Percentiles rank a stretch among this genome's conserved stretches.
These are phyloP conservation scores for Phorcus lineatus DNA, from an alignment of 2,888 invertebrate species.

Conservation along the genomic window DNA sequence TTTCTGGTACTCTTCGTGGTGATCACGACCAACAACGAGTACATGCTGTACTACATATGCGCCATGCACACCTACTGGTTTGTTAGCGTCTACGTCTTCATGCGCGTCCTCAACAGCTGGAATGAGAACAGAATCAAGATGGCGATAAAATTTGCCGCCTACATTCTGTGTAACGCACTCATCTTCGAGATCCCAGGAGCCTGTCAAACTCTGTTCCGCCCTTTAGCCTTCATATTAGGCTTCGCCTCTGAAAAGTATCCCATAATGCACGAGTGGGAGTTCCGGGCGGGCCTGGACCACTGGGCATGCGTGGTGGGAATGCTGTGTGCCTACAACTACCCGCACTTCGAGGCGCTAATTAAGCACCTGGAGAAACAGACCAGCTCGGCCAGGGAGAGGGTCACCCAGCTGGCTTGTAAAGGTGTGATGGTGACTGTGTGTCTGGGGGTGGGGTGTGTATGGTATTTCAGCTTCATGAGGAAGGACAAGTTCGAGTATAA, in stretches of 20 bases:
- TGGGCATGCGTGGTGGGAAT: constrained; percentile 66
- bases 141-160: constrained; percentile 57
- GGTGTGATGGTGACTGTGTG: constrained; percentile 32
- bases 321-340: constrained; percentile 68
- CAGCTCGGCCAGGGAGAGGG: background rate
- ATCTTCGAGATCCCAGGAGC: constrained; percentile 61
- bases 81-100: constrained; percentile 60
- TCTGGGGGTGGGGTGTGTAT: constrained; percentile 29
- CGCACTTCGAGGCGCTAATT: constrained; percentile 59
- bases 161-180: constrained; percentile 51
- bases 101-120: constrained; percentile 56
- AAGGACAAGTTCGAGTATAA: constrained; percentile 58
- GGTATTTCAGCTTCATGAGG: constrained; percentile 51
- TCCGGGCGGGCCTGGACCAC: constrained; percentile 62
- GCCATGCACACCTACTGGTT: constrained; percentile 72
- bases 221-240: constrained; percentile 53
- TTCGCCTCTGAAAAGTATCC: constrained; percentile 45
- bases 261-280: constrained; percentile 62
- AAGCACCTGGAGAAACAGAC: constrained; percentile 45
- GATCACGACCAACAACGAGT: constrained; percentile 58
- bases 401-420: constrained; percentile 19
- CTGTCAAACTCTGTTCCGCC: constrained; percentile 49
- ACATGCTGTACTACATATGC: constrained; percentile 70
- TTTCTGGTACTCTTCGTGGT: constrained; percentile 62
- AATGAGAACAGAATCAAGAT: constrained; percentile 56